Evolutionary conservation across 2,888 invertebrate species (phyloP).

Genomic region (Athetis lepigone): DNA sequence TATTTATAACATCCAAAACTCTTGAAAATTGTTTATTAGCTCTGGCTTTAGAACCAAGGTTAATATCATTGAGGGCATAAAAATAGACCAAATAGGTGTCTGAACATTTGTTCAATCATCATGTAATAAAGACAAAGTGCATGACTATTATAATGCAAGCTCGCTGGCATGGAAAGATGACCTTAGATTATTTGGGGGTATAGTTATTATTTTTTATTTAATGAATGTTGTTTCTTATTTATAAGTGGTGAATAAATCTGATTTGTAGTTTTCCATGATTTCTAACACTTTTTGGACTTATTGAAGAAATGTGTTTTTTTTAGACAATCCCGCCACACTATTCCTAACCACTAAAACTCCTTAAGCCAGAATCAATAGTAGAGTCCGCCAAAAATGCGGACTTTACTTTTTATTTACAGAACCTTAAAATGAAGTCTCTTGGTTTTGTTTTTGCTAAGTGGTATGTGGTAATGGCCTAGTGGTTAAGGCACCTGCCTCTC

Average conservation of each 20-base stretch:
- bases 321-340: too few species aligned
- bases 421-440: too few species aligned
- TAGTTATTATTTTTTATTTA: too few species aligned
- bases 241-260: not conserved
- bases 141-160: not conserved
- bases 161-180: not conserved
- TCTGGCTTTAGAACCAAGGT: constrained; percentile 30
- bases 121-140: not conserved
- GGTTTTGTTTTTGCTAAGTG: too few species aligned
- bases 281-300: too few species aligned
- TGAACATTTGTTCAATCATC: not conserved
- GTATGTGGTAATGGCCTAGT: too few species aligned
- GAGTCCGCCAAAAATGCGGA: too few species aligned
- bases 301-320: too few species aligned
- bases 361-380: too few species aligned
- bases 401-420: too few species aligned
- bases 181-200: constrained; percentile 1
- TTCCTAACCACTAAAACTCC: too few species aligned
- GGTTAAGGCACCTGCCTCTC: too few species aligned
- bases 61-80: constrained; percentile 29
- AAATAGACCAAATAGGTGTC: constrained; percentile 22
- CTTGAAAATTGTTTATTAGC: constrained; percentile 11
- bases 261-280: not conserved
- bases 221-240: not conserved
- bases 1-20: not conserved